phyloP scores from a whole-genome alignment of 2,888 invertebrate species.

The Cremastobaeus sp. region DNA sequence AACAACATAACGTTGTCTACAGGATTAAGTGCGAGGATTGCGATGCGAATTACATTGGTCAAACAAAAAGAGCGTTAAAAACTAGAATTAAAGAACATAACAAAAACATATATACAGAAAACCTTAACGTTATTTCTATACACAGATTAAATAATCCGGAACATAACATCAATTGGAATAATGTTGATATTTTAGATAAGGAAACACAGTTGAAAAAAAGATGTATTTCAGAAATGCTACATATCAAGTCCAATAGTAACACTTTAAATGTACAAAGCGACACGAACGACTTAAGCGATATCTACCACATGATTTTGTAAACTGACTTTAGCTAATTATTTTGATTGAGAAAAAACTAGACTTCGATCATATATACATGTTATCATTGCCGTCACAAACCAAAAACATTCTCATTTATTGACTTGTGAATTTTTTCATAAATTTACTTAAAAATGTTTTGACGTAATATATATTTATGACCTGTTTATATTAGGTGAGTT shows the following conservation, averaged over 20 bases:
- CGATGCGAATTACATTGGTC: not conserved
- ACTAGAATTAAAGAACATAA: constrained; percentile 2
- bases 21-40: not conserved
- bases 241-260: not conserved
- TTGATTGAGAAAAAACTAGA: no score
- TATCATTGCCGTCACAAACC: no score
- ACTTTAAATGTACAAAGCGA: not conserved
- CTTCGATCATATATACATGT: no score
- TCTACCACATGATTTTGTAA: no score
- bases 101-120: not conserved
- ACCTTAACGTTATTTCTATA: not conserved
- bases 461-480: no score
- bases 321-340: no score
- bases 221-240: not conserved
- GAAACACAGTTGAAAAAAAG: not conserved
- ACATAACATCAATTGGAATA: not conserved
- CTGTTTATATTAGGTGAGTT: no score
- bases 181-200: not conserved
- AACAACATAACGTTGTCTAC: not conserved
- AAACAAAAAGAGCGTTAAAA: not conserved
- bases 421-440: no score
- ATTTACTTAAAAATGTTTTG: no score
- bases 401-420: no score
- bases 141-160: not conserved
- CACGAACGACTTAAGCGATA: not conserved